These are phyloP conservation scores for Polypedilum vanderplanki DNA, from an alignment of 1,140 invertebrate genomes.

Conservation along the genomic window DNA sequence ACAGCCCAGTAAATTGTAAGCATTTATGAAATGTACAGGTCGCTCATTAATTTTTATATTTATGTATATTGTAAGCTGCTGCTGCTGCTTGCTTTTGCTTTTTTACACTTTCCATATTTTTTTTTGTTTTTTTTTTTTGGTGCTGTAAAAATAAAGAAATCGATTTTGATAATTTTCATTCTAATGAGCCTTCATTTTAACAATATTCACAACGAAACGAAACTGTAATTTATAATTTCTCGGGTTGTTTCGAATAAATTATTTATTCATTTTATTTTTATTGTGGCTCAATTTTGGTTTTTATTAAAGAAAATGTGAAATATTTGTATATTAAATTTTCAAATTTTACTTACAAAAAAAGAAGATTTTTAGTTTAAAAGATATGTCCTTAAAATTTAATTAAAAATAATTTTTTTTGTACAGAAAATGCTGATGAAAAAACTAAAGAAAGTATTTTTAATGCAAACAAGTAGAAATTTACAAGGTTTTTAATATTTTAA, in stretches of 20 bases:
- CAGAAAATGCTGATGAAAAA: too few relatives aligned
- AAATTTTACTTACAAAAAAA: too few relatives aligned
- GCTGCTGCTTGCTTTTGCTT: background rate
- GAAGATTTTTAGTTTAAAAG: too few relatives aligned
- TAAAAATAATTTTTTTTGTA: too few relatives aligned
- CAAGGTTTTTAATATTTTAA: too few relatives aligned
- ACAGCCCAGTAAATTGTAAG: slow-evolving; percentile 17
- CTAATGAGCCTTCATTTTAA: slow-evolving; percentile 8
- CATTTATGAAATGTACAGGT: slow-evolving; percentile 18
- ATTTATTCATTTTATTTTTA: background rate
- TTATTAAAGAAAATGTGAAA: too few relatives aligned
- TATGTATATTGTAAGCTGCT: background rate
- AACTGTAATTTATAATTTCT: slow-evolving; percentile 20
- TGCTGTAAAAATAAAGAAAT: background rate
- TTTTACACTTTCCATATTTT: slow-evolving; percentile 19
- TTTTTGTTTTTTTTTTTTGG: background rate
- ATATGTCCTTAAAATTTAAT: too few relatives aligned
- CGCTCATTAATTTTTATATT: slow-evolving; percentile 19
- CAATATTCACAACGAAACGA: slow-evolving; percentile 11
- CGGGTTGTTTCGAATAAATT: background rate
- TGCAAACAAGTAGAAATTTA: too few relatives aligned
- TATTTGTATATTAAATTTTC: too few relatives aligned
- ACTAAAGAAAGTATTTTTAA: too few relatives aligned
- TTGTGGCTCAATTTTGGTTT: too few relatives aligned
- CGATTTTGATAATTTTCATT: slow-evolving; percentile 4